A percentile compares a stretch with the other conserved stretches of the same genome.
These are phyloP conservation scores for Pseudomyrmex flavicornis DNA, from an alignment of 1,140 invertebrate species.

Conservation along the genomic window DNA sequence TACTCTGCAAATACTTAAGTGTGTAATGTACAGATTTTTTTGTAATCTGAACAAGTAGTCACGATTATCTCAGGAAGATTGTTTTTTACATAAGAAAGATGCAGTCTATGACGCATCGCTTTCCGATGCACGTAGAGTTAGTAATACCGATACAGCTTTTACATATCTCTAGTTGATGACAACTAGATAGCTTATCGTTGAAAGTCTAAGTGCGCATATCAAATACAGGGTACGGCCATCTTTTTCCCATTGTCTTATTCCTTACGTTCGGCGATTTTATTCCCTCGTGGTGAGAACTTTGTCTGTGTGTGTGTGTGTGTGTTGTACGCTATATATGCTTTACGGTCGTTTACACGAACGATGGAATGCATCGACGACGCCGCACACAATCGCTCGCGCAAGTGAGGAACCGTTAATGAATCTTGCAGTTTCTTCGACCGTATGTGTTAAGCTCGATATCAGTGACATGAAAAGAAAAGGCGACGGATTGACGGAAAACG, in stretches of 20 bases:
- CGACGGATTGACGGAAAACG: slow-evolving; percentile 40
- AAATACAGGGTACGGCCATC: slow-evolving; percentile 65
- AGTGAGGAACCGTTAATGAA: slow-evolving; percentile 83
- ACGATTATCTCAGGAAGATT: too few species aligned
- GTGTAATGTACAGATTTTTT: too few species aligned
- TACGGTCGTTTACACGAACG: slow-evolving; percentile 71
- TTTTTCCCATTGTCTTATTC: slow-evolving; percentile 42
- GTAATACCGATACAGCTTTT: slow-evolving; percentile 78
- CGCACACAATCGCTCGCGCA: slow-evolving; percentile 55
- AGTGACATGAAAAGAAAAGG: slow-evolving; percentile 6
- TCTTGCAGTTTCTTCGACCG: slow-evolving; percentile 76
- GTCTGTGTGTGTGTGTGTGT: slow-evolving; percentile 19
- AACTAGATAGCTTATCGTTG: slow-evolving; percentile 73
- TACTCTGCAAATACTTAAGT: too few species aligned
- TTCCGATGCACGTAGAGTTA: slow-evolving; percentile 8
- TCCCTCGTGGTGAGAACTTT: slow-evolving; percentile 10
- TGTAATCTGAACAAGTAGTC: too few species aligned
- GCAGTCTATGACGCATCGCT: not conserved
- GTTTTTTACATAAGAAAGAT: not conserved
- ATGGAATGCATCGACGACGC: slow-evolving; percentile 59
- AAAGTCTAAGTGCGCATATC: slow-evolving; percentile 77
- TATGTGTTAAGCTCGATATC: slow-evolving; percentile 51
- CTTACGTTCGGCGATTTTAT: slow-evolving; percentile 57
- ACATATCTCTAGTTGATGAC: slow-evolving; percentile 78
- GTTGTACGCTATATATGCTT: slow-evolving; percentile 52